Percentiles rank a stretch among this genome's conserved stretches.
Evolutionary conservation across 2,888 invertebrate genomes (phyloP).

Genomic region (Junonia oenone): DNA sequence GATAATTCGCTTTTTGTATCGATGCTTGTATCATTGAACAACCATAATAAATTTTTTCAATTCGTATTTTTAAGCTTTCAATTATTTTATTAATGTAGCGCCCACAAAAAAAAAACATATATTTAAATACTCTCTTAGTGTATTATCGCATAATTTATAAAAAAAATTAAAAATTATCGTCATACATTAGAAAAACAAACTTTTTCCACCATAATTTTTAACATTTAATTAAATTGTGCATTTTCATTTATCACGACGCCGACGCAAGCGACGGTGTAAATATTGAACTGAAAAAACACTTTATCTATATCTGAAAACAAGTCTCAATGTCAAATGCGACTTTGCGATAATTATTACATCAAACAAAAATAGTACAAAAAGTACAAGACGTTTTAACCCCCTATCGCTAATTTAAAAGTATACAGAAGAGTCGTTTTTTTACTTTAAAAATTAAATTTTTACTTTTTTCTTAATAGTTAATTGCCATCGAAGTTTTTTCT

Average conservation of each 20-base stretch:
- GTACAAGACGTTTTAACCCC: neutral
- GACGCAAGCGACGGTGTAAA: neutral
- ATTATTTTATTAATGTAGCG: too few relatives aligned
- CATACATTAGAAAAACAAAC: too few relatives aligned
- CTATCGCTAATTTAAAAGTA: neutral
- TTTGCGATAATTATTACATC: neutral
- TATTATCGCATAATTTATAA: too few relatives aligned
- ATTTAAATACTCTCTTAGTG: too few relatives aligned
- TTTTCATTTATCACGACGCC: neutral
- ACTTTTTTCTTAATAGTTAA: too few relatives aligned
- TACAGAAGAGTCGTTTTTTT: too few relatives aligned
- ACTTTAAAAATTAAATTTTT: too few relatives aligned
- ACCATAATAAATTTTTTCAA: neutral
- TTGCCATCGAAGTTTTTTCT: too few relatives aligned
- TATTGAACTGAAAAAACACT: neutral
- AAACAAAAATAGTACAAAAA: neutral
- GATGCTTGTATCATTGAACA: neutral
- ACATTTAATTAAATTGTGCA: neutral
- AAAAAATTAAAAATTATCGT: too few relatives aligned
- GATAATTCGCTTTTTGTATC: slow-evolving; percentile 3
- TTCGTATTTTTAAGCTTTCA: too few relatives aligned
- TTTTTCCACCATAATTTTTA: too few relatives aligned
- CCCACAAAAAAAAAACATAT: too few relatives aligned
- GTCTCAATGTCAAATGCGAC: neutral
- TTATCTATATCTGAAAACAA: neutral